Percentiles rank a stretch among this genome's conserved stretches.
phyloP scores from a whole-genome alignment of 2,113 vertebrate species.

The Centropristis striata region DNA sequence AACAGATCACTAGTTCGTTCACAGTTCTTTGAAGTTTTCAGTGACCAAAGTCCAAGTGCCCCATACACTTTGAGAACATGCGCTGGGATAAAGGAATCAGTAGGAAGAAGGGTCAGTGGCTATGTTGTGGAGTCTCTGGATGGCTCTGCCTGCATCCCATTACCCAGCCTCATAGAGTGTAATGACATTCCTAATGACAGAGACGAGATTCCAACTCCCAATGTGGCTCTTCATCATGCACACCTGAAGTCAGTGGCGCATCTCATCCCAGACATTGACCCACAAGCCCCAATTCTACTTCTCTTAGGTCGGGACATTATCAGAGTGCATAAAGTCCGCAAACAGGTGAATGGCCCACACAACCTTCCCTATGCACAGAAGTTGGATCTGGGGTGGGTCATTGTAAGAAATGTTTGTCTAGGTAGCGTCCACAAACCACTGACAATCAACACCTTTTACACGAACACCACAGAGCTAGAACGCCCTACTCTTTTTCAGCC shows the following conservation, averaged over 20 bases:
- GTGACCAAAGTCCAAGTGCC: background rate
- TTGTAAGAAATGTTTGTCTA: too few species aligned
- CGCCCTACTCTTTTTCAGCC: too few species aligned
- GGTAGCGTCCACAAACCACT: too few species aligned
- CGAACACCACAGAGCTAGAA: too few species aligned
- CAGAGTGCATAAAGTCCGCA: too few species aligned
- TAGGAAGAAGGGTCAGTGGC: background rate
- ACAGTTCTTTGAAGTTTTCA: slow-evolving; percentile 27
- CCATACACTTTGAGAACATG: slow-evolving; percentile 25
- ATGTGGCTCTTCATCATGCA: background rate
- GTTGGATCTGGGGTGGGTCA: too few species aligned
- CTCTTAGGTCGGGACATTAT: too few species aligned
- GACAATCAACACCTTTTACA: too few species aligned
- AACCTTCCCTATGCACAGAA: too few species aligned
- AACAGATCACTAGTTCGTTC: slow-evolving; percentile 26
- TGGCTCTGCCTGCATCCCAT: background rate
- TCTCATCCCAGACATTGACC: background rate
- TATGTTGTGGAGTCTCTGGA: slow-evolving; percentile 11
- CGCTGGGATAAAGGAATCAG: background rate
- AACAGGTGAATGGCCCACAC: too few species aligned
- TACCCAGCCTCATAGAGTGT: slow-evolving; percentile 19
- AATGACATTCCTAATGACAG: slow-evolving; percentile 17
- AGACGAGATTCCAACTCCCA: background rate
- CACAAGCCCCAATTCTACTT: background rate
- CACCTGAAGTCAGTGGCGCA: background rate